Base-by-base conservation (phyloP, 2,888 invertebrate genomes). In the Notodonta dromedarius region DNA sequence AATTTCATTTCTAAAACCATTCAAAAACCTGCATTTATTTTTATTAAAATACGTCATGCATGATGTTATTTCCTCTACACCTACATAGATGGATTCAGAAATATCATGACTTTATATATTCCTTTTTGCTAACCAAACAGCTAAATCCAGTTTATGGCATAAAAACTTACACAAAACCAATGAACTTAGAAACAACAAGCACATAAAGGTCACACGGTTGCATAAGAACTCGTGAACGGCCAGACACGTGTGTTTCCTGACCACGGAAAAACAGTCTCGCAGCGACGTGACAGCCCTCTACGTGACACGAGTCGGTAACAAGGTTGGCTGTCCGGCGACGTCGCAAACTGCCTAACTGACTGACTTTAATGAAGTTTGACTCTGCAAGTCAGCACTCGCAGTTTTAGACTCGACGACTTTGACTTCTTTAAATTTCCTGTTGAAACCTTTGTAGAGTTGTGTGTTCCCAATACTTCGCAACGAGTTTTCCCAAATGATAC, bases 221-320 rank as follows among this genome's bases (percentile, higher is more conserved):
- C 80, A 80, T 83, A 86, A 85, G 80, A 79, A 72, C 69, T 74
- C 73, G 76, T 64, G 65, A 66, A 69, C 67, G 73, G 44, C 14
- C 65, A 70, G 71, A 70, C 78, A 77, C 76, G 81, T 75, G 80
- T 83, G 84, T 84, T 85, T 85, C 84, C 84, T 85, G 85, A 83
- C 86, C 85, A 82, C 79, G 83, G 86, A 86, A 87, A 85, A 87
- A 86, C 85, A 83, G 78, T 78, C 55, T 59, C 59, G 75, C 70
- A 73, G 71, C 77, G 68, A 76, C 83, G 84, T 82, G 87, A 84
- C 84, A 80, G 74, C 72, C 65, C 62, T 65, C 80, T 67, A 90
- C 90, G 90, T 90, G 90, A 85, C 83, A 63, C 61, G 87, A 75
- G 71, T 89, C 60, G 63, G 65, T 79, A 86, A 83, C 76, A 61